These are phyloP conservation scores for Terrapene triunguis DNA, from an alignment of 2,113 vertebrate genomes.

Conservation along the genomic window DNA sequence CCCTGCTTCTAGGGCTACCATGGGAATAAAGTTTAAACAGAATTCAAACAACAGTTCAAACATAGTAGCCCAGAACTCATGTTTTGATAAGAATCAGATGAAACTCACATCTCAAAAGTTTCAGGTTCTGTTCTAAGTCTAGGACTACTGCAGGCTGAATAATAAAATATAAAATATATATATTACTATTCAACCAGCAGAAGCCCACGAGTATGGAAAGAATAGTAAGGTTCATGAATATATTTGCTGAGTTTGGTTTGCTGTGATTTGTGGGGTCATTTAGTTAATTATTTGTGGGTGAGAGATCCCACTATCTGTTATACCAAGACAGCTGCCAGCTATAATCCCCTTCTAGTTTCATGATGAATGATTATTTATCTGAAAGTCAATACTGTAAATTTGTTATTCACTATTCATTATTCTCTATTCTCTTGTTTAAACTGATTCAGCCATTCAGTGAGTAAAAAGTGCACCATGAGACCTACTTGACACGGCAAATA, in stretches of 20 bases:
- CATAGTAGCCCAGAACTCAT: not conserved
- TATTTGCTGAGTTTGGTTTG: not conserved
- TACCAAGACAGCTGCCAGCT: not conserved
- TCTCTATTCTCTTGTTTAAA: not conserved
- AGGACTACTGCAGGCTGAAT: not conserved
- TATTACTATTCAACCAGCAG: not conserved
- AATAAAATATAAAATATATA: not conserved
- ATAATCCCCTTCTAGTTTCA: not conserved
- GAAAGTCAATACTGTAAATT: fast-evolving
- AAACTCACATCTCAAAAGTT: not conserved
- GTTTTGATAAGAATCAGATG: not conserved
- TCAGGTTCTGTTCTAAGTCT: not conserved
- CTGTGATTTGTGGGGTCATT: not conserved
- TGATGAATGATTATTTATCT: not conserved
- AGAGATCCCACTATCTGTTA: not conserved
- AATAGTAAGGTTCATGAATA: not conserved
- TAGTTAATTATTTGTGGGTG: not conserved
- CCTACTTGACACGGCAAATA: not conserved
- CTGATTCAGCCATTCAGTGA: not conserved
- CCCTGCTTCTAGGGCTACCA: not conserved
- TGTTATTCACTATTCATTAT: not conserved
- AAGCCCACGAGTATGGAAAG: not conserved
- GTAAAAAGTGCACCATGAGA: not conserved
- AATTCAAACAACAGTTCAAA: not conserved
- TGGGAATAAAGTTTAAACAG: not conserved